Conservation (phyloP, 2,113 vertebrate species). For the Hucho hucho region DNA sequence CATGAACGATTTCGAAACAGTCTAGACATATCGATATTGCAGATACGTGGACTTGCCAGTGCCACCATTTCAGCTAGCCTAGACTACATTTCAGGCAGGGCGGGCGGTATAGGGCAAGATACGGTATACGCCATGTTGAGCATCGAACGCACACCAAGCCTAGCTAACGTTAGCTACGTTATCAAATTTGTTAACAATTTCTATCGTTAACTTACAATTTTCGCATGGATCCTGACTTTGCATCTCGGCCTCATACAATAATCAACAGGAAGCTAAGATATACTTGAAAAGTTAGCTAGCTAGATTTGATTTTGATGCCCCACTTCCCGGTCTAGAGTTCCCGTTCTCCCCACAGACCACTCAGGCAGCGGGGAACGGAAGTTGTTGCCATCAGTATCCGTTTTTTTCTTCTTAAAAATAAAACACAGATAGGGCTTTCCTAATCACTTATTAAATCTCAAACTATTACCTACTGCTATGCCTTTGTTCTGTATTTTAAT, state of each 20-base stretch:
- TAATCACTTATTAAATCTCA: no score
- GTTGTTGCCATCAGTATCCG: neutral
- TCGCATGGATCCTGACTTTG: neutral
- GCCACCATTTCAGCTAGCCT: neutral
- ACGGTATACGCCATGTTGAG: slow-evolving; percentile 72
- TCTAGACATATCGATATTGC: no score
- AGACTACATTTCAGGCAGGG: neutral
- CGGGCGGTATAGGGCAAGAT: neutral
- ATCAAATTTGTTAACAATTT: neutral
- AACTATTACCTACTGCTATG: no score
- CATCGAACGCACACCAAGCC: slow-evolving; percentile 66
- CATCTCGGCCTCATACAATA: neutral
- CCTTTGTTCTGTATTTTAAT: no score
- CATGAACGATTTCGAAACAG: no score
- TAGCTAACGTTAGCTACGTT: neutral
- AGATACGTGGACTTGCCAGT: no score
- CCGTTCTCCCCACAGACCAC: no score
- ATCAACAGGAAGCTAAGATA: neutral
- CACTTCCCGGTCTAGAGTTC: neutral
- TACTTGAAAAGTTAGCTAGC: neutral
- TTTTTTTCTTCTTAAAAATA: neutral
- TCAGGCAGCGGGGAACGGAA: neutral
- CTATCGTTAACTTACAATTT: slow-evolving; percentile 2
- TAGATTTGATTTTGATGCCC: neutral
- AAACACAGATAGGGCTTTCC: neutral